Evolutionary conservation across 1,140 invertebrate species (phyloP).

Genomic region (Helicoverpa armigera): DNA sequence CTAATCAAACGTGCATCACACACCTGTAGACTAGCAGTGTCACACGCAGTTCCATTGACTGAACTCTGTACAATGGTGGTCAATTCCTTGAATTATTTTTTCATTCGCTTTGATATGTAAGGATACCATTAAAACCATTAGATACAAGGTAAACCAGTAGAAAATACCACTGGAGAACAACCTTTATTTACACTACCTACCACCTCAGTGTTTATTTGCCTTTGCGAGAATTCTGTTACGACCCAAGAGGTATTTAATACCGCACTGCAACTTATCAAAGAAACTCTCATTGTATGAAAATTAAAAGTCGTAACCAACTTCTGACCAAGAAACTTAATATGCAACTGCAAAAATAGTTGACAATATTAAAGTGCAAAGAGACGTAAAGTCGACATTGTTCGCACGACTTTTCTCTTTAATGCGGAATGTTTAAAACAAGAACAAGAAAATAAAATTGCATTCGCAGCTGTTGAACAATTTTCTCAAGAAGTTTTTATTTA

Average conservation of each 20-base stretch:
- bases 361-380: slow-evolving; percentile 7
- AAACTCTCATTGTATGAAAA: neutral
- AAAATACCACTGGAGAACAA: no score
- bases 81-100: no score
- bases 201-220: no score
- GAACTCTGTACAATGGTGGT: no score
- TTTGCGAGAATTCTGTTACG: no score
- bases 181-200: no score
- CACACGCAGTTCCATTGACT: neutral
- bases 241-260: no score
- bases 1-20: neutral
- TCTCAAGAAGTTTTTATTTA: slow-evolving; percentile 19
- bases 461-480: slow-evolving; percentile 1
- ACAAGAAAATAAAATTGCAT: slow-evolving; percentile 3
- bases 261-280: no score
- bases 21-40: neutral
- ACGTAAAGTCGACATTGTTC: slow-evolving; percentile 4
- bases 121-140: no score
- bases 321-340: neutral
- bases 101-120: no score
- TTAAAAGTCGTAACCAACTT: neutral
- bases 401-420: slow-evolving; percentile 14
- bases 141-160: no score
- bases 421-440: slow-evolving; percentile 20
- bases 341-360: neutral